Evolutionary conservation across 2,888 invertebrate genomes (phyloP).

Genomic region (Bellardia bayeri): DNA sequence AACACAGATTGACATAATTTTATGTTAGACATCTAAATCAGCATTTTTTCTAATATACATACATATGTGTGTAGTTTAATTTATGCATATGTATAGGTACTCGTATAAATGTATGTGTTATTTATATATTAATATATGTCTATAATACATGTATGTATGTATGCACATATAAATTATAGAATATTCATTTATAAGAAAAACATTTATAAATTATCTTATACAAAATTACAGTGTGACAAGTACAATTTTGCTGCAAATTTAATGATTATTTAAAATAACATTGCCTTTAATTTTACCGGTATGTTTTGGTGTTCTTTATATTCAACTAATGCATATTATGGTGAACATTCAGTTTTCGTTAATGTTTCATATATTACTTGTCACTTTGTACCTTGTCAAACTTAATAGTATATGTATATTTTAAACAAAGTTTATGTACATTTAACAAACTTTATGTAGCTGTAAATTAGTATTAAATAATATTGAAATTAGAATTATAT

Average conservation of each 20-base stretch:
- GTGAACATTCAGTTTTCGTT: no score
- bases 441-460: neutral
- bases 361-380: no score
- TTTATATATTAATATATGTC: neutral
- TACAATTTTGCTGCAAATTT: no score
- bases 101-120: neutral
- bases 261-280: no score
- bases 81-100: neutral
- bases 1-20: slow-evolving; percentile 76
- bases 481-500: neutral
- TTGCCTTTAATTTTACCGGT: no score
- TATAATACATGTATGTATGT: neutral
- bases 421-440: neutral
- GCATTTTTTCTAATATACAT: slow-evolving; percentile 44
- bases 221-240: neutral
- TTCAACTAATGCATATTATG: no score
- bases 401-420: neutral
- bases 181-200: neutral
- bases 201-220: neutral
- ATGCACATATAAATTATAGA: neutral
- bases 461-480: neutral
- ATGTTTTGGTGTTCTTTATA: no score
- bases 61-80: neutral
- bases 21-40: slow-evolving; percentile 52
- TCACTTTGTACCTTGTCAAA: neutral